Evolutionary conservation across 2,888 invertebrate species (phyloP), one percentile per base, ranked within the genome.

Genomic region (Lampropteryx suffumata): DNA sequence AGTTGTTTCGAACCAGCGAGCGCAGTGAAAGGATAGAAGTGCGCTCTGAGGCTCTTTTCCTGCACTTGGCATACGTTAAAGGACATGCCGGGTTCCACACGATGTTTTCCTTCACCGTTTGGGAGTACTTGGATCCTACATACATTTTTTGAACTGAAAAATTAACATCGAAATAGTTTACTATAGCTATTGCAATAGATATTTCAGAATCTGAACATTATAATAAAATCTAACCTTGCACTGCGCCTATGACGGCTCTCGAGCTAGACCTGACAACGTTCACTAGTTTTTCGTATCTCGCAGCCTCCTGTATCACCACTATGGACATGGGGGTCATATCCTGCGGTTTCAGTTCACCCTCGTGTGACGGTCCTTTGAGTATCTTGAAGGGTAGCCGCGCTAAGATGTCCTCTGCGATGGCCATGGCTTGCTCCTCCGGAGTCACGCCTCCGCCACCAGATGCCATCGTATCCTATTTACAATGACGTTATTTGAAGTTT

Each of bases 261-360:
- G 98, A 89, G 76, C 96, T 97, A 14, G 79, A 83, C 46, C 95
- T 89, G 35, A 98, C 95, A n/a, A 94, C 92, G 4, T 71, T 76
- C n/a, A 96, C 91, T 5, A 98, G 89, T 40, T 92, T 92, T 56
- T 96, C 96, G 67, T 95, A 96, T 40, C 96, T 82, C 5, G 94
- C 94, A 87, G 96, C 95, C 81, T 97, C 97, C 79, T 97, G 96
- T 2, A 97, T 95, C 43, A 98, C 90, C 0, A 98, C 98, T 0
- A 98, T 98, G 70, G 98, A 98, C 97, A 98, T 97, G 65, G 97
- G 97, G 7, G 91, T 98, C 96, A 79, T 93, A 83, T 84, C 98
- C 92, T 62, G 91, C 76, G 49, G 96, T 94, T 47, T 98, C 94
- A 91, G 94, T 94, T 83, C 94, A 91, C 76, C 92, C 80, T 73